Conservation (phyloP, 2,797 vertebrate genomes). For the Gymnocypris eckloni region DNA sequence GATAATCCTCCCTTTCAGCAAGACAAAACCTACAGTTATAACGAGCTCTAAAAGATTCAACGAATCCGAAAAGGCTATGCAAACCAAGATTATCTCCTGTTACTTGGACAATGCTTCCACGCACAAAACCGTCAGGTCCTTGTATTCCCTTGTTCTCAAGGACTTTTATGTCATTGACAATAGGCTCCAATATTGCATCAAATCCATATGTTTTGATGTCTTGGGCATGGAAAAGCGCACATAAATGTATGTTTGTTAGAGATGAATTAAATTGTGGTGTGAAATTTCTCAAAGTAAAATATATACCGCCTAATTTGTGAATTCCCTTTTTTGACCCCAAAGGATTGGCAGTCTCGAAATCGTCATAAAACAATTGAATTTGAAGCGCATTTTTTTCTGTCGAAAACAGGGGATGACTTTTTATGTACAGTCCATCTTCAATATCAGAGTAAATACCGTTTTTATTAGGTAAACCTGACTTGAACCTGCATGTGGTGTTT, state of each 20-base stretch:
- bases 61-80: constrained; percentile 46
- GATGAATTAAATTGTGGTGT: background rate
- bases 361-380: background rate
- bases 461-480: background rate
- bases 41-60: constrained; percentile 42
- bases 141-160: background rate
- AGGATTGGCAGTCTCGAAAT: background rate
- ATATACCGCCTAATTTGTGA: background rate
- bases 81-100: constrained; percentile 38
- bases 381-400: background rate
- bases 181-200: background rate
- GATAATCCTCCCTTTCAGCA: constrained; percentile 26
- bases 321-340: background rate
- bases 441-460: background rate
- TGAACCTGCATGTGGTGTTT: background rate
- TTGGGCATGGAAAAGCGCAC: background rate
- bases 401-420: background rate
- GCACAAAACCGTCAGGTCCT: background rate
- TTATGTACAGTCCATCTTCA: background rate
- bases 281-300: constrained; percentile 15
- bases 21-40: constrained; percentile 45
- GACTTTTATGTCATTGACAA: background rate
- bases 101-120: constrained; percentile 17
- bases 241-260: background rate
- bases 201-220: constrained; percentile 4